Conservation (phyloP, 2,888 invertebrate genomes). For the Hydrotaea cyrtoneurina region DNA sequence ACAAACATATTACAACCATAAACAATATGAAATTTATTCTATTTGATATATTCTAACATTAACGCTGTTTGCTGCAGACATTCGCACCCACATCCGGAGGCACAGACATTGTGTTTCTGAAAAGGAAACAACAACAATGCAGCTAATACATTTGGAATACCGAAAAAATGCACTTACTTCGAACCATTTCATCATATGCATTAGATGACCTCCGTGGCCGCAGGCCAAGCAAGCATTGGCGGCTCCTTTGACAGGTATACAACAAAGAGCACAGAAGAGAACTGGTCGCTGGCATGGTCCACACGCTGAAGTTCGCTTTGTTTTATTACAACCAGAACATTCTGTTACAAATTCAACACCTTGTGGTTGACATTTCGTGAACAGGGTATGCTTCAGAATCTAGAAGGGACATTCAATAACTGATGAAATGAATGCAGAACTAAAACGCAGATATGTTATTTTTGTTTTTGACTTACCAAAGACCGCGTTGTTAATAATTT, state of each 20-base stretch:
- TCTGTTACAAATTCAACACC: slow-evolving; percentile 89
- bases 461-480: slow-evolving; percentile 73
- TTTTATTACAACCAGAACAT: slow-evolving; percentile 86
- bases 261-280: slow-evolving; percentile 92
- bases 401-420: slow-evolving; percentile 69
- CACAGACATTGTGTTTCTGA: slow-evolving; percentile 87
- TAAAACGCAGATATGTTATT: background rate
- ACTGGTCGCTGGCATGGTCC: slow-evolving; percentile 87
- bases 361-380: slow-evolving; percentile 82
- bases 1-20: slow-evolving; percentile 17
- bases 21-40: background rate
- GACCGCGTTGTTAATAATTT: slow-evolving; percentile 89
- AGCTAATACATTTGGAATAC: background rate
- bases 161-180: slow-evolving; percentile 71
- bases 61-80: slow-evolving; percentile 88
- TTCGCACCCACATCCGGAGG: slow-evolving; percentile 95
- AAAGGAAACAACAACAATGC: slow-evolving; percentile 71
- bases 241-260: slow-evolving; percentile 90
- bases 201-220: slow-evolving; percentile 95
- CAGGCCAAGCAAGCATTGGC: slow-evolving; percentile 94
- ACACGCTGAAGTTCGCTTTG: slow-evolving; percentile 87
- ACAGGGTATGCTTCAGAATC: slow-evolving; percentile 85
- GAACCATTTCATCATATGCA: slow-evolving; percentile 93
- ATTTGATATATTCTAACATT: slow-evolving; percentile 71
- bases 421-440: no score